Conservation (phyloP, 2,113 vertebrate genomes). For the Melospiza melodia region DNA sequence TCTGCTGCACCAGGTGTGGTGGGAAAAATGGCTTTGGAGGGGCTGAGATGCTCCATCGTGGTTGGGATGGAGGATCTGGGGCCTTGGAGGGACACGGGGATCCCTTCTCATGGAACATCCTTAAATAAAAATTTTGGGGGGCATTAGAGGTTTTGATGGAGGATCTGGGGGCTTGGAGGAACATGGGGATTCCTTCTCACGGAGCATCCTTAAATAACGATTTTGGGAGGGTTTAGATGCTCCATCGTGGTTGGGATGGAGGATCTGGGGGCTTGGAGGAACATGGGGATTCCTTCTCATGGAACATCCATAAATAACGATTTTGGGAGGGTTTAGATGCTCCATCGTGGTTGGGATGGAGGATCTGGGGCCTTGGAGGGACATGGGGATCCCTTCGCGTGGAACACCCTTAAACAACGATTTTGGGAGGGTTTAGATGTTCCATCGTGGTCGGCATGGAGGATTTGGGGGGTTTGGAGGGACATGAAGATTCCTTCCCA, state of each 20-base stretch:
- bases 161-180: too few relatives aligned
- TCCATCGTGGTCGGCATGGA: accelerated
- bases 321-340: accelerated
- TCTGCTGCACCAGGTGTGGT: accelerated
- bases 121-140: accelerated
- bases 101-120: accelerated
- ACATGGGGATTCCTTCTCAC: accelerated
- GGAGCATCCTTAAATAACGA: accelerated
- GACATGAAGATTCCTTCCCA: too few relatives aligned
- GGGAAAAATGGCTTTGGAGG: background rate
- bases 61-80: too few relatives aligned
- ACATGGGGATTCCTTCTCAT: too few relatives aligned
- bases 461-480: too few relatives aligned
- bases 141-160: accelerated
- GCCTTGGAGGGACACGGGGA: too few relatives aligned
- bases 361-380: too few relatives aligned
- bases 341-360: too few relatives aligned
- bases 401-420: accelerated
- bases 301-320: accelerated
- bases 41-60: accelerated
- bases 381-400: too few relatives aligned
- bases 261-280: too few relatives aligned
- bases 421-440: accelerated
- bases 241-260: too few relatives aligned
- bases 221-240: accelerated